These are phyloP conservation scores for Alligator mississippiensis DNA, from an alignment of 2,113 vertebrate species.

Conservation along the genomic window DNA sequence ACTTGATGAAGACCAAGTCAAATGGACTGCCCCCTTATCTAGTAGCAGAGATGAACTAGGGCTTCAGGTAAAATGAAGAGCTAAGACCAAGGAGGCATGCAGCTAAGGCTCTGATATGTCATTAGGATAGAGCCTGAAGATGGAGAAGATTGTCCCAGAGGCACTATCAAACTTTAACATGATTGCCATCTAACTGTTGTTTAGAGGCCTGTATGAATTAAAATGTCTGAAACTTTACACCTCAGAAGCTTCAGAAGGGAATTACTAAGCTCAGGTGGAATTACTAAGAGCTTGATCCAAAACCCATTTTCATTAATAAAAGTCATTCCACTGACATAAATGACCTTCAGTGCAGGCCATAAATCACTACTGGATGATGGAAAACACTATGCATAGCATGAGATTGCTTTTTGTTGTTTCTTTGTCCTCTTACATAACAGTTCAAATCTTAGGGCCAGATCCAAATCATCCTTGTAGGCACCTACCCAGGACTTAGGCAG, in stretches of 20 bases:
- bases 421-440: neutral
- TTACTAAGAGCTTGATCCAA: neutral
- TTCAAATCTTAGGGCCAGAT: neutral
- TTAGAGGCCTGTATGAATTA: neutral
- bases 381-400: neutral
- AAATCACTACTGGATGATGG: neutral
- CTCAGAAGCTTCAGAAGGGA: neutral
- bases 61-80: neutral
- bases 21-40: neutral
- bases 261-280: neutral
- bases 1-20: neutral
- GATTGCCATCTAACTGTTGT: too few relatives aligned
- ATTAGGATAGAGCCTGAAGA: neutral
- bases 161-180: neutral
- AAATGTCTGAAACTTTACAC: neutral
- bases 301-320: neutral
- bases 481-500: too few relatives aligned
- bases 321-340: neutral
- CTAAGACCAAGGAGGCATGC: neutral
- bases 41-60: neutral
- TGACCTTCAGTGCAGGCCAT: neutral
- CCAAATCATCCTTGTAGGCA: too few relatives aligned
- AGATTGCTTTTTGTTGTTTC: neutral
- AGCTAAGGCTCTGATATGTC: neutral
- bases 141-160: neutral